Conservation (phyloP, 2,113 vertebrate genomes). For the Probosciger aterrimus region DNA sequence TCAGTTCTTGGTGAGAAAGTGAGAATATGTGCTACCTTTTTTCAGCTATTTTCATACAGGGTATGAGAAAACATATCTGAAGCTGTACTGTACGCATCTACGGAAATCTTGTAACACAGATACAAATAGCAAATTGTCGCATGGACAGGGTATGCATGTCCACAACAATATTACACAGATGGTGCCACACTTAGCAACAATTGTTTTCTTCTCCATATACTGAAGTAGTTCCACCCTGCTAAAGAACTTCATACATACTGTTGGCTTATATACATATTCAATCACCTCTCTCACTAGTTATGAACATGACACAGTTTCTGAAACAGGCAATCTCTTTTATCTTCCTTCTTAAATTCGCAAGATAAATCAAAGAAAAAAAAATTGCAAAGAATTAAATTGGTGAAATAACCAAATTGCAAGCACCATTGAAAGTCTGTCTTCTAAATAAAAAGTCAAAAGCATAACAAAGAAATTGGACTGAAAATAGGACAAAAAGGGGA, state of each 20-base stretch:
- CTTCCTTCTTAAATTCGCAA: background rate
- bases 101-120: background rate
- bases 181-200: background rate
- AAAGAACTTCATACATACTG: background rate
- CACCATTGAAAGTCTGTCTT: background rate
- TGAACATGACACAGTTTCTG: background rate
- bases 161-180: background rate
- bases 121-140: rapidly evolving
- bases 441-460: background rate
- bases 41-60: background rate
- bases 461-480: background rate
- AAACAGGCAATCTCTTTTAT: background rate
- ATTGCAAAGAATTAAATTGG: background rate
- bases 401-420: background rate
- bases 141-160: background rate
- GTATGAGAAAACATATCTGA: background rate
- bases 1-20: background rate
- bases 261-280: background rate
- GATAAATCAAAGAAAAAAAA: background rate
- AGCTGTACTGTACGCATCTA: background rate
- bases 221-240: background rate
- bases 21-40: background rate
- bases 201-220: background rate
- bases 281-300: background rate
- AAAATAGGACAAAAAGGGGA: background rate